These are phyloP conservation scores for Proisotoma minuta DNA, from an alignment of 2,888 invertebrate genomes.

Conservation along the genomic window DNA sequence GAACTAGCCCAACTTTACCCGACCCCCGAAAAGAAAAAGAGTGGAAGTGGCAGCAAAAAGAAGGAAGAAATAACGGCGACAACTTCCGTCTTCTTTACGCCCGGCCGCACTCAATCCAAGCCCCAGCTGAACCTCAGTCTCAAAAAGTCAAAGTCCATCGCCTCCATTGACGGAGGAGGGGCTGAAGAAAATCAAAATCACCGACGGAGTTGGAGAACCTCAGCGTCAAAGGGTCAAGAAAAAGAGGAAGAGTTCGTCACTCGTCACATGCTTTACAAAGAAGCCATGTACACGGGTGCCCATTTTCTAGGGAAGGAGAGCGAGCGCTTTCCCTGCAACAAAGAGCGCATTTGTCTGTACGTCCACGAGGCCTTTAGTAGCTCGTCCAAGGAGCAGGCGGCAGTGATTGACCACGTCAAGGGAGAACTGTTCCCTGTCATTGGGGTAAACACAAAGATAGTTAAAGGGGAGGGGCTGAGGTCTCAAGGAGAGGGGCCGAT, in stretches of 20 bases:
- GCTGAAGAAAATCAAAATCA: neutral
- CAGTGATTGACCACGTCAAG: conserved; percentile 38
- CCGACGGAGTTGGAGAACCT: neutral
- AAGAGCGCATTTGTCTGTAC: conserved; percentile 40
- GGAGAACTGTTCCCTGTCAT: conserved; percentile 43
- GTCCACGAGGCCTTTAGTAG: conserved; percentile 34
- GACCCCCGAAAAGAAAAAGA: neutral
- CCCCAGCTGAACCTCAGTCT: neutral
- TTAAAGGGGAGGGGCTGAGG: conserved; percentile 24
- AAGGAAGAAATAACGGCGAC: too few relatives aligned
- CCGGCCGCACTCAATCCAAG: neutral
- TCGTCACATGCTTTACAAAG: conserved; percentile 34
- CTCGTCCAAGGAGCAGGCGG: conserved; percentile 25
- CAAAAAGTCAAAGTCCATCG: neutral
- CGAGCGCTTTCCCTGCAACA: conserved; percentile 32
- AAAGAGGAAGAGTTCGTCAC: conserved; percentile 15
- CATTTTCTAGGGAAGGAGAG: conserved; percentile 39
- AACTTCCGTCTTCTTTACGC: too few relatives aligned
- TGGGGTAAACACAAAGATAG: conserved; percentile 36
- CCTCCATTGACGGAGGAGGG: neutral
- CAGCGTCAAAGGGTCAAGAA: neutral
- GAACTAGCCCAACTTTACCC: neutral
- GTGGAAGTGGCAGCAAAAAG: neutral
- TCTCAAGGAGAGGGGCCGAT: conserved; percentile 4
- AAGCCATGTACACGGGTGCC: conserved; percentile 41